Percentiles rank a stretch among this genome's conserved stretches.
phyloP scores from a whole-genome alignment of 2,113 vertebrate species.

The Conger conger region DNA sequence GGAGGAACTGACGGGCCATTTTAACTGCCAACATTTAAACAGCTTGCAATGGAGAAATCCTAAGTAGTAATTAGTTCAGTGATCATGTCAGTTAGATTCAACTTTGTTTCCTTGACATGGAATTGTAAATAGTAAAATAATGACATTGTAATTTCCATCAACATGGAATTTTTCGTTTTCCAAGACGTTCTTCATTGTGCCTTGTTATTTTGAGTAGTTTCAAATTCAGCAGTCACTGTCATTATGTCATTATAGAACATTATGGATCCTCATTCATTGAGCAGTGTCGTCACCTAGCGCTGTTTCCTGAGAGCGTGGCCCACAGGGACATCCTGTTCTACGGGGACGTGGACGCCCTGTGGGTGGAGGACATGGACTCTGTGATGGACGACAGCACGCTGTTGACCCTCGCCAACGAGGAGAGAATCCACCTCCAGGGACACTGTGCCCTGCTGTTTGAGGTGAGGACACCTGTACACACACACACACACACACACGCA shows the following conservation, averaged over 20 bases:
- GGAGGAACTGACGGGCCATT: not conserved
- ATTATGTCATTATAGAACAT: no score
- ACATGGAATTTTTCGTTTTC: not conserved
- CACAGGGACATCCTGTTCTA: slow-evolving; percentile 94
- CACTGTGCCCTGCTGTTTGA: slow-evolving; percentile 80
- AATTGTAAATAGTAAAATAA: not conserved
- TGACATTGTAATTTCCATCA: not conserved
- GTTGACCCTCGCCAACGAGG: slow-evolving; percentile 91
- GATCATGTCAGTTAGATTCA: no score
- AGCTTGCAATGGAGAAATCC: not conserved
- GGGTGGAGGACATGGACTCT: slow-evolving; percentile 99
- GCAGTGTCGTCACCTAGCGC: no score
- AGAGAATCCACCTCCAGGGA: slow-evolving; percentile 86
- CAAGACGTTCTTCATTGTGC: no score
- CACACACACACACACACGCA: no score
- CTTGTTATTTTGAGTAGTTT: not conserved
- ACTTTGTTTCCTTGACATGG: not conserved
- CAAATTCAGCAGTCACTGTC: not conserved
- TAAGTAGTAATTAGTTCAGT: not conserved
- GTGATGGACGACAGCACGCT: slow-evolving; percentile 98
- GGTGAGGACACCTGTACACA: no score
- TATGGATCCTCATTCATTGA: no score
- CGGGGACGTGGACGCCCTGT: slow-evolving; percentile 93
- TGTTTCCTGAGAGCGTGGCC: no score
- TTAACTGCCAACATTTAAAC: not conserved